phyloP scores from a whole-genome alignment of 2,888 invertebrate species.

The Aphodius granarius region DNA sequence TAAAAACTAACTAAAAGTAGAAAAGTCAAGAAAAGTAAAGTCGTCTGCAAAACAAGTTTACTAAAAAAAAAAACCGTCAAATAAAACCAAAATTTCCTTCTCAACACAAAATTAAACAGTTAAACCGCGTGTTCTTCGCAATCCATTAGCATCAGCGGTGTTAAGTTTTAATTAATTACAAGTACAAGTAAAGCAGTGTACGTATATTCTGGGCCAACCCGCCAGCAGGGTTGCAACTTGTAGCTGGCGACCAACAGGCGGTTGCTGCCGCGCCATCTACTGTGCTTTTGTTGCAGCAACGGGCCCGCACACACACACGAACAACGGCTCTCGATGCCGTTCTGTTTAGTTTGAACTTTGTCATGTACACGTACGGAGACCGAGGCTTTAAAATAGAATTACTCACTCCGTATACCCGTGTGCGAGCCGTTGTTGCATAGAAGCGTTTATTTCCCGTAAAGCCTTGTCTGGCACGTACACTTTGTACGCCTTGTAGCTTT shows the following conservation, averaged over 20 bases:
- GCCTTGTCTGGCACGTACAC: not conserved
- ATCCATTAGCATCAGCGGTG: not conserved
- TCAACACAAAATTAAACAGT: not conserved
- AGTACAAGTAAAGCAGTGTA: not conserved
- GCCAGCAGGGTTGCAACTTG: not conserved
- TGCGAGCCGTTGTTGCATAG: not conserved
- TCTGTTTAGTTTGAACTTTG: not conserved
- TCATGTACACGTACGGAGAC: not conserved
- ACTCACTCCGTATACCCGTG: not conserved
- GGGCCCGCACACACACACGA: not conserved
- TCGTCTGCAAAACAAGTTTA: too few relatives aligned
- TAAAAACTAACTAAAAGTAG: too few relatives aligned
- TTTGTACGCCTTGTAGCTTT: not conserved
- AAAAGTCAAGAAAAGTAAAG: too few relatives aligned
- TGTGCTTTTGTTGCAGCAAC: not conserved
- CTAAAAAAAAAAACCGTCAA: too few relatives aligned
- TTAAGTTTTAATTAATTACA: not conserved
- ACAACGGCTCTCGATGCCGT: not conserved
- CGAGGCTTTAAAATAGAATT: not conserved
- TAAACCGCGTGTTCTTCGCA: not conserved
- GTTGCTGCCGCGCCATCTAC: not conserved
- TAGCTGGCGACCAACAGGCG: not conserved
- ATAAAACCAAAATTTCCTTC: not conserved
- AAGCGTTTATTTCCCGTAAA: not conserved
- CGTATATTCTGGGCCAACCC: not conserved